Evolutionary conservation across 2,888 invertebrate species (phyloP).

Genomic region (Meiosimyza decipiens): DNA sequence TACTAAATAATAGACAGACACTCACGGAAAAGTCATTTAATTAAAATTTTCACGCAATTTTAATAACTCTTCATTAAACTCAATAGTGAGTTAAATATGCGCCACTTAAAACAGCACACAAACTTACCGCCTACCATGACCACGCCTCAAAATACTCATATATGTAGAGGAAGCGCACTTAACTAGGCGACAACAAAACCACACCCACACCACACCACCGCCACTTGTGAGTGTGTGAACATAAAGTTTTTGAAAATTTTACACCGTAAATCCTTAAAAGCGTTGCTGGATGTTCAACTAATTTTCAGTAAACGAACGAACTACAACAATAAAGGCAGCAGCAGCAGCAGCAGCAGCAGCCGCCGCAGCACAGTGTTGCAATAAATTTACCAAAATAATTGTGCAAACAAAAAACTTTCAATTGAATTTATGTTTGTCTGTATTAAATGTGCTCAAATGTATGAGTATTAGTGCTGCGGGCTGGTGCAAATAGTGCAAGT

Average conservation of each 20-base stretch:
- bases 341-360: background rate
- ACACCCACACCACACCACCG: background rate
- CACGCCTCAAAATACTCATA: background rate
- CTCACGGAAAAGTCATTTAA: conserved; percentile 25
- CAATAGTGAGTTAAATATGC: conserved; percentile 22
- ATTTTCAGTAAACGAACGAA: background rate
- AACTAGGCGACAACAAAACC: background rate
- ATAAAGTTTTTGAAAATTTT: conserved; percentile 11
- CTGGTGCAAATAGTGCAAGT: no score
- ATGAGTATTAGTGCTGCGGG: no score
- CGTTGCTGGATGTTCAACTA: conserved; percentile 5
- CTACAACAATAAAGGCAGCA: background rate
- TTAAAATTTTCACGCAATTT: conserved; percentile 34
- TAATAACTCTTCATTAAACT: conserved; percentile 33
- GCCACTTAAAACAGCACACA: background rate
- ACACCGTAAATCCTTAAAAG: background rate
- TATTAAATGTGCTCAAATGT: no score
- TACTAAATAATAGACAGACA: conserved; percentile 27
- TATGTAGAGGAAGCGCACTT: no score
- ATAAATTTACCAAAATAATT: conserved; percentile 20
- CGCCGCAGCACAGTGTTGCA: background rate
- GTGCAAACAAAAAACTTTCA: background rate
- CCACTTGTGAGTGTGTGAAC: background rate
- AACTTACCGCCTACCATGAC: background rate
- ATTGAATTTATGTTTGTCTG: conserved; percentile 10